Conservation (phyloP, 2,113 vertebrate species). For the Abramis brama region DNA sequence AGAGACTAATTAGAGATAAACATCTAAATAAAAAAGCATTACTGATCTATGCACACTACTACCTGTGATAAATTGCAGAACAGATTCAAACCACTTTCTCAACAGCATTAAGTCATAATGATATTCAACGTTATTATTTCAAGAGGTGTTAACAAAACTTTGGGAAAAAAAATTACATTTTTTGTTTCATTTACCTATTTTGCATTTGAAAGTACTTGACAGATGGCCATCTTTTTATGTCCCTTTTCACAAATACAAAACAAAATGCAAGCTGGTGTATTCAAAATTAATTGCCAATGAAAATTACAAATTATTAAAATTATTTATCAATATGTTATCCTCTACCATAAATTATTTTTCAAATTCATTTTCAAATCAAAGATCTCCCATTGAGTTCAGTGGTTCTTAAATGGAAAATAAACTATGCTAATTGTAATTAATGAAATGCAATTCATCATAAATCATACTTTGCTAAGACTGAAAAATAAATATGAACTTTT, state of each 20-base stretch:
- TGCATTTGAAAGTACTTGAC: not conserved
- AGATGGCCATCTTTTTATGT: not conserved
- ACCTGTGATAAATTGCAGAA: not conserved
- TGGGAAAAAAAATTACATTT: not conserved
- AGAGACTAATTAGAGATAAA: not conserved
- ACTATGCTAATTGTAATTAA: not conserved
- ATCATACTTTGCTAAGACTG: not conserved
- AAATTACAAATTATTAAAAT: not conserved
- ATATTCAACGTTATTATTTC: not conserved
- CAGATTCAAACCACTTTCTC: not conserved
- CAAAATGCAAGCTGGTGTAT: not conserved
- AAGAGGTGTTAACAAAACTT: not conserved
- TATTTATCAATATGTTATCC: not conserved
- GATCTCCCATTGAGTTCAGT: not conserved
- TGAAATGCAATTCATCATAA: not conserved
- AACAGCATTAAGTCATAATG: not conserved
- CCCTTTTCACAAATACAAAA: not conserved
- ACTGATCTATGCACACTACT: not conserved
- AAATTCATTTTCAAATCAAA: not conserved
- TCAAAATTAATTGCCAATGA: not conserved
- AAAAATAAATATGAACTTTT: not conserved
- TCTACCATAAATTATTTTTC: not conserved
- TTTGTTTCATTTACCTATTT: not conserved
- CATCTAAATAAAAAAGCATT: slow-evolving; percentile 22
- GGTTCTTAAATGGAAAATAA: not conserved